Evolutionary conservation across 2,888 invertebrate species (phyloP), one percentile per base, ranked within the genome.

Genomic region (Caenorhabditis zanzibari): DNA sequence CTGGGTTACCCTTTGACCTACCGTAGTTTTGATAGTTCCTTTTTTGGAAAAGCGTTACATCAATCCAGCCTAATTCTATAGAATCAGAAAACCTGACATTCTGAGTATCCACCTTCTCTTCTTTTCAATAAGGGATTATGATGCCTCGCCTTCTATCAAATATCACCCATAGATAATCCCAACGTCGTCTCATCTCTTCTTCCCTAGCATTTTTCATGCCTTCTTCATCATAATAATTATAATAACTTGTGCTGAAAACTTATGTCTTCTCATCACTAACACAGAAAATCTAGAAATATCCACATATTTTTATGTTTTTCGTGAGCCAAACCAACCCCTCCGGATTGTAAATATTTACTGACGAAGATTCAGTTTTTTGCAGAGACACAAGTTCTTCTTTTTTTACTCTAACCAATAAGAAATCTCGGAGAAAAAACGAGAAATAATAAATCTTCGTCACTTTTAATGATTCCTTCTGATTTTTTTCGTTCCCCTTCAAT

Each of bases 301-400:
- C 49, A 44, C 47, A 38, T 32, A 58, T 44, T 71, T 59, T 58
- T 16, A 16, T 47, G 5, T 49, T 26, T 12, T 38, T 12, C 38
- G 10, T 38, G 38, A 10, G 38, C 38, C 63, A 7, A 4, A n/a
- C 63, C 28, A 19, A 14, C 32, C 49, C 28, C n/a, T 22, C 19
- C 24, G 26, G 9, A 12, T 66, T 66, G 66, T 66, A 66, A 66
- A 66, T 66, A 49, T 66, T 66, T 66, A 66, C 66, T 47, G 47
- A n/a, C 28, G 61, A 61, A 19, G 47, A 19, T 47, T 41, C 44
- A 41, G 19, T 61, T n/a, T 32, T 58, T 28, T 58, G 47, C 47
- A 63, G 26, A 44, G 26, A 47, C 28, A 47, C 61, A 47, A 47
- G 47, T 47, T 47, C 47, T 61, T 61, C 22, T 38, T 41, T 22